A percentile compares a stretch with the other conserved stretches of the same genome.
Conservation (phyloP, 2,113 vertebrate species). For the Misgurnus anguillicaudatus region DNA sequence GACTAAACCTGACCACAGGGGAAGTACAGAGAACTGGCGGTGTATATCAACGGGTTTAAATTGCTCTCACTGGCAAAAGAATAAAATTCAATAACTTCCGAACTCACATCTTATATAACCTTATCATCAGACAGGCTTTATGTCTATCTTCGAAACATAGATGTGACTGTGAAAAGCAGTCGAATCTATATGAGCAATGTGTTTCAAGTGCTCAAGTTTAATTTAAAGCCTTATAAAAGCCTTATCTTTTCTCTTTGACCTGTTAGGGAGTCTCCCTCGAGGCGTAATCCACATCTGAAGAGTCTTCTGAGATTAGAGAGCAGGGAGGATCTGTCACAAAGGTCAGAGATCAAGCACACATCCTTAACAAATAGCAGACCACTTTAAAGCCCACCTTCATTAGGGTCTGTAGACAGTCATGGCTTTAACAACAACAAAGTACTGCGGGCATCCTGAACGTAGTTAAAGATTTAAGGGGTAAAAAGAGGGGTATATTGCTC, state of each 20-base stretch:
- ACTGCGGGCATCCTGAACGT: conserved; percentile 15
- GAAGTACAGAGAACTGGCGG: background rate
- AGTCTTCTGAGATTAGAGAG: conserved; percentile 63
- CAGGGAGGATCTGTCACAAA: conserved; percentile 42
- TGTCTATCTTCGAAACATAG: conserved; percentile 5
- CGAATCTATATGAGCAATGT: background rate
- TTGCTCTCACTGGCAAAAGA: background rate
- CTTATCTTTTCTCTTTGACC: conserved; percentile 46
- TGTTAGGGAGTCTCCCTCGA: conserved; percentile 33
- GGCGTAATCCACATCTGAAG: conserved; percentile 67
- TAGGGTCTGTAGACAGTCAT: conserved; percentile 38
- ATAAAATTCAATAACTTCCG: conserved; percentile 36
- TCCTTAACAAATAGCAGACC: conserved; percentile 29
- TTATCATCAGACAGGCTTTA: conserved; percentile 7
- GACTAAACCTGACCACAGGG: conserved; percentile 29
- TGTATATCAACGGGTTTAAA: conserved; percentile 13
- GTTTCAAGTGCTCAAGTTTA: conserved; percentile 24
- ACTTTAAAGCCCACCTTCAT: conserved; percentile 56
- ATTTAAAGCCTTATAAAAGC: conserved; percentile 33
- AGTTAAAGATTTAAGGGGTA: background rate
- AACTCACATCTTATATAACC: background rate
- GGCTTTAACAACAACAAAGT: conserved; percentile 43
- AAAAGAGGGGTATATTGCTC: background rate
- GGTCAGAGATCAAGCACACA: conserved; percentile 35
- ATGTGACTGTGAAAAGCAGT: background rate